Evolutionary conservation across 2,888 invertebrate species (phyloP).

Genomic region (Epistrophella euchroma): DNA sequence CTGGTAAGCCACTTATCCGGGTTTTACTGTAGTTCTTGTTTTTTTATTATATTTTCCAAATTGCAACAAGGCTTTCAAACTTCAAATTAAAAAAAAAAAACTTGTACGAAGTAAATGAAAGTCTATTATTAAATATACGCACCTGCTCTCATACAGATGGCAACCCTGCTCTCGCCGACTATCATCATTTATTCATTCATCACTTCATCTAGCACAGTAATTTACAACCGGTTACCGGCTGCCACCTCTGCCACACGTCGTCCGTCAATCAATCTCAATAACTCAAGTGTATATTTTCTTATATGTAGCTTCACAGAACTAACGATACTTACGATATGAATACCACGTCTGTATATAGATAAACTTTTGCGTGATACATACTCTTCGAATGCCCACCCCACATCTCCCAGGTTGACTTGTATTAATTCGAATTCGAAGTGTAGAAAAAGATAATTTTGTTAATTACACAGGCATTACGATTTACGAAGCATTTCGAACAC

Average conservation of each 20-base stretch:
- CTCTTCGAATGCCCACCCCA: background rate
- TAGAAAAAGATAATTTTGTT: conserved; percentile 33
- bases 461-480: conserved; percentile 34
- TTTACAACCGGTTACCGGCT: conserved; percentile 63
- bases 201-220: conserved; percentile 38
- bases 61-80: too few species aligned
- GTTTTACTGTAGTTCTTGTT: too few species aligned
- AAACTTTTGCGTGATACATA: background rate
- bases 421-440: conserved; percentile 3
- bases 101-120: too few species aligned
- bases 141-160: background rate
- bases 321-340: background rate
- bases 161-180: background rate
- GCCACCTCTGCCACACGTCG: conserved; percentile 52
- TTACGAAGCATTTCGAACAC: conserved; percentile 12
- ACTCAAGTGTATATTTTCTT: conserved; percentile 15
- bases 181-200: conserved; percentile 40
- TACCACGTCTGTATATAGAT: background rate
- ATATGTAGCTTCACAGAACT: background rate
- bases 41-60: too few species aligned
- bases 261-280: conserved; percentile 51
- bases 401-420: background rate
- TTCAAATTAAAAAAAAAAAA: too few species aligned
- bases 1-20: too few species aligned
- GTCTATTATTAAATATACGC: too few species aligned